phyloP scores from a whole-genome alignment of 35 echinoderm and acorn worm genomes.

The Eucidaris tribuloides region DNA sequence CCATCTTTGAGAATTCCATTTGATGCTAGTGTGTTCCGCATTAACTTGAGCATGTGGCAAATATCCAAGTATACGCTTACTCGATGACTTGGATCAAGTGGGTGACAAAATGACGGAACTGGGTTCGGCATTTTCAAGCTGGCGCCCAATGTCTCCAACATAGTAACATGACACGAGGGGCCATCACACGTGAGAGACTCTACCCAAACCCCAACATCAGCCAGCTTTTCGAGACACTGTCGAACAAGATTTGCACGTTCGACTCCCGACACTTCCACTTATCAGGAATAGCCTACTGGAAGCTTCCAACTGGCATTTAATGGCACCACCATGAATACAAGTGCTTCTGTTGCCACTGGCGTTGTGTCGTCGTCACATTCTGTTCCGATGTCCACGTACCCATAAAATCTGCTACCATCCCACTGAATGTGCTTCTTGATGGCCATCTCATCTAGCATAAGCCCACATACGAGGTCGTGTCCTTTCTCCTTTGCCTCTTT shows the following conservation, averaged over 20 bases:
- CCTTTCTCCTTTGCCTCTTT: slow-evolving; percentile 4
- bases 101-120: slow-evolving; percentile 51
- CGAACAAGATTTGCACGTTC: not conserved
- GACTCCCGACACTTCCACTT: slow-evolving; percentile 23
- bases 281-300: slow-evolving; percentile 46
- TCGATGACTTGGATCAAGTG: not conserved
- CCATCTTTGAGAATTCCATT: not conserved
- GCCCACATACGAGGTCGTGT: not conserved
- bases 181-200: slow-evolving; percentile 57
- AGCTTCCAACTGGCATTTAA: slow-evolving; percentile 29
- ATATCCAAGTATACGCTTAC: slow-evolving; percentile 23
- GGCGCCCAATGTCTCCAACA: slow-evolving; percentile 38
- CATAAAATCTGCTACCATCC: not conserved
- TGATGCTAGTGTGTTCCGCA: not conserved
- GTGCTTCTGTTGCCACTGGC: slow-evolving; percentile 11
- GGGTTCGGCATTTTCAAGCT: not conserved
- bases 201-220: not conserved
- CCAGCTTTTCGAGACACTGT: not conserved
- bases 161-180: slow-evolving; percentile 51
- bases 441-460: slow-evolving; percentile 11
- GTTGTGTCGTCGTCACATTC: slow-evolving; percentile 8
- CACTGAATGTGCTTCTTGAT: slow-evolving; percentile 1
- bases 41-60: slow-evolving; percentile 60
- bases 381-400: slow-evolving; percentile 32
- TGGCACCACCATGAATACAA: slow-evolving; percentile 53